Evolutionary conservation across 2,888 invertebrate species (phyloP).

Genomic region (Panopea generosa): DNA sequence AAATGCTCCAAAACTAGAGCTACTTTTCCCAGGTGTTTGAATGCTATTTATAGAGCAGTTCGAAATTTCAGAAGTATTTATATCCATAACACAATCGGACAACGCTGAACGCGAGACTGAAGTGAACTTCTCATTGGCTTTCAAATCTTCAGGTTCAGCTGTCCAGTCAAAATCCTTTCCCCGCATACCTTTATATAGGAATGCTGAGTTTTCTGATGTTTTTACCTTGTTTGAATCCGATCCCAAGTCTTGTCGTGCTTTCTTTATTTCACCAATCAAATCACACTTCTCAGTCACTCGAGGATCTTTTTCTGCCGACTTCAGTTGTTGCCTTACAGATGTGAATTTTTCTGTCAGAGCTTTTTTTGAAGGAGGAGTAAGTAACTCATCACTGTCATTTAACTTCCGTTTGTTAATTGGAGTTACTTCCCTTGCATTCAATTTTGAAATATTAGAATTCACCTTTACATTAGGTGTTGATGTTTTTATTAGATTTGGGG

Average conservation of each 20-base stretch:
- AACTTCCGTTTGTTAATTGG: constrained; percentile 47
- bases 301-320: constrained; percentile 15
- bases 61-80: too few species aligned
- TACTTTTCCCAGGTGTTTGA: not conserved
- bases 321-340: constrained; percentile 29
- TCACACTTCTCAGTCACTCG: constrained; percentile 11
- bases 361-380: constrained; percentile 44
- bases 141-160: too few species aligned
- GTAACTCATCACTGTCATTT: constrained; percentile 21
- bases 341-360: not conserved
- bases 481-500: too few species aligned
- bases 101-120: too few species aligned
- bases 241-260: constrained; percentile 10
- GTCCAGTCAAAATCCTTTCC: constrained; percentile 1
- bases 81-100: too few species aligned
- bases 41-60: too few species aligned
- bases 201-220: constrained; percentile 13
- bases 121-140: too few species aligned
- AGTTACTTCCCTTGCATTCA: constrained; percentile 18
- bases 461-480: too few species aligned
- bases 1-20: constrained; percentile 18
- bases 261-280: constrained; percentile 26
- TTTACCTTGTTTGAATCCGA: not conserved
- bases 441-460: too few species aligned
- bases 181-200: constrained; percentile 45